Conservation (phyloP, 2,888 invertebrate species). For the Helleia helle region DNA sequence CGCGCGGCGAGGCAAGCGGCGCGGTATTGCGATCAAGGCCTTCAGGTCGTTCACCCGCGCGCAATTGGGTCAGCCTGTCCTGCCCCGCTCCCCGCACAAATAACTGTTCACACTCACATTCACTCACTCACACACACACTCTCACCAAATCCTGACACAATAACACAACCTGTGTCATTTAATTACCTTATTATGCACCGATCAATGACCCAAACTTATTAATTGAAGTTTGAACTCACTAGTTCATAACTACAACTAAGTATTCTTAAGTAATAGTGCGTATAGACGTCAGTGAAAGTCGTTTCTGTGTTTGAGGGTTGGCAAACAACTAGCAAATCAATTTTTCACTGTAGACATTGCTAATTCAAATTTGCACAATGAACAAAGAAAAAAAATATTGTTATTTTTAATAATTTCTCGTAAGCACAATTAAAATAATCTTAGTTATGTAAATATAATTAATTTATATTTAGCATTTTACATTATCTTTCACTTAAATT, state of each 20-base stretch:
- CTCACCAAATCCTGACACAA: conserved; percentile 42
- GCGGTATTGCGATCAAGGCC: conserved; percentile 72
- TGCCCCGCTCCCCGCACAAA: conserved; percentile 46
- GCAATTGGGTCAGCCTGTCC: conserved; percentile 64
- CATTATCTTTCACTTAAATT: no score
- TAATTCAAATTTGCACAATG: no score
- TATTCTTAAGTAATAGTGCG: conserved; percentile 22
- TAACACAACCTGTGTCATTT: conserved; percentile 9
- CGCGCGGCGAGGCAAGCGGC: conserved; percentile 27
- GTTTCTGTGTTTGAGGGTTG: conserved; percentile 11
- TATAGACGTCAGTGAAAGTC: conserved; percentile 26
- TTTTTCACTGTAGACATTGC: no score
- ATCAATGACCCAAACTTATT: conserved; percentile 13
- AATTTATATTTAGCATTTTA: no score
- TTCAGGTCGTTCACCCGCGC: conserved; percentile 65
- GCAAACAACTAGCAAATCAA: no score
- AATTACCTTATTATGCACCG: conserved; percentile 18
- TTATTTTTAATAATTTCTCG: no score
- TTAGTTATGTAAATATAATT: no score
- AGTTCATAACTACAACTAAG: not conserved
- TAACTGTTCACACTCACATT: conserved; percentile 58
- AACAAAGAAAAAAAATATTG: no score
- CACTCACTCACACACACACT: conserved; percentile 55
- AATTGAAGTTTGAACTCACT: not conserved
- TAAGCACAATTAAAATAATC: no score